Evolutionary conservation across 1,140 invertebrate species (phyloP).

Genomic region (Macrosteles quadrilineatus): DNA sequence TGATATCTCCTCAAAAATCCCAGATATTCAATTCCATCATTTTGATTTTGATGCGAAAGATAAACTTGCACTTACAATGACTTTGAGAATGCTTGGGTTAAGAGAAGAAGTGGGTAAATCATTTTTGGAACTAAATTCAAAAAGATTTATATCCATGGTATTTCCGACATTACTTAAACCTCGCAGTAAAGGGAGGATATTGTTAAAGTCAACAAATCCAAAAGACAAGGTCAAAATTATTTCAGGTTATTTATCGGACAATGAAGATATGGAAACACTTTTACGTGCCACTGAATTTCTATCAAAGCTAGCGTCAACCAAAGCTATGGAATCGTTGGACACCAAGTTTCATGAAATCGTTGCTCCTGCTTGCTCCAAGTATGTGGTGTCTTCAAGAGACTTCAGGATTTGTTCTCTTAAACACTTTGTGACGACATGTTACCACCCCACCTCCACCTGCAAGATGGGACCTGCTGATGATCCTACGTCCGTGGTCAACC

Average conservation of each 20-base stretch:
- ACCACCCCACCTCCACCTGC: conserved; percentile 76
- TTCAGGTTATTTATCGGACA: conserved; percentile 74
- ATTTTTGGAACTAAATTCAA: not conserved
- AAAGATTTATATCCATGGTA: not conserved
- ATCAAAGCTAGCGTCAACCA: conserved; percentile 31
- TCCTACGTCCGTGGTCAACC: conserved; percentile 77
- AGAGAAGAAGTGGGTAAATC: not conserved
- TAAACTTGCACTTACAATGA: not conserved
- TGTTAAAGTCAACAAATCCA: conserved; percentile 63
- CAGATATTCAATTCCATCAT: conserved; percentile 82
- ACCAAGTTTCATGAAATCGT: conserved; percentile 63
- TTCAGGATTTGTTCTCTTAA: conserved; percentile 85
- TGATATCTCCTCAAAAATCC: conserved; percentile 76
- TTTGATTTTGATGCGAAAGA: conserved; percentile 80
- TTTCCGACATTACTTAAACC: conserved; percentile 49
- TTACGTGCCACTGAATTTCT: conserved; percentile 50
- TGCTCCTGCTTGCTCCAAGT: conserved; percentile 73
- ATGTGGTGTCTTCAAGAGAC: conserved; percentile 69
- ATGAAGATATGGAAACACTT: conserved; percentile 65
- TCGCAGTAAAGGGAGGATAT: conserved; percentile 66
- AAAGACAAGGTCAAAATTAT: conserved; percentile 71
- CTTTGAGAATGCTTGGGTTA: not conserved
- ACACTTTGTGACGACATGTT: conserved; percentile 83
- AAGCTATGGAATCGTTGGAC: conserved; percentile 39
- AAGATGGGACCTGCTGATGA: conserved; percentile 83